Evolutionary conservation across 2,113 vertebrate species (phyloP).

Genomic region (Felis chaus): DNA sequence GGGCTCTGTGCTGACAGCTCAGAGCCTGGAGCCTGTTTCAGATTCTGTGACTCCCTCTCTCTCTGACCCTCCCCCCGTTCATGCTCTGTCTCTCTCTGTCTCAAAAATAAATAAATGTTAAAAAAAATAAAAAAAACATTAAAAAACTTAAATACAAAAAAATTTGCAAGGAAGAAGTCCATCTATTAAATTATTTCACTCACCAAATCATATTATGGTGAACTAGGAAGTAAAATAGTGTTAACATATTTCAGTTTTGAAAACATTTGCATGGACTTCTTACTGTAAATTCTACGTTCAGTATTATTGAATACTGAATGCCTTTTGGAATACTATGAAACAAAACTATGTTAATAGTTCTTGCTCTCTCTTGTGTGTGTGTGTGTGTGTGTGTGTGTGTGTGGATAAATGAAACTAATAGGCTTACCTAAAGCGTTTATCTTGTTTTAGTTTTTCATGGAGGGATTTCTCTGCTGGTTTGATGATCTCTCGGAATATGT

Average conservation of each 20-base stretch:
- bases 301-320: neutral
- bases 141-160: neutral
- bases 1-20: too few relatives aligned
- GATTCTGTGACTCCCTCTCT: too few relatives aligned
- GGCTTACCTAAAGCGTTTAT: conserved; percentile 93
- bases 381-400: neutral
- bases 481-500: conserved; percentile 91
- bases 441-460: conserved; percentile 88
- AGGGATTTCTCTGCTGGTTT: conserved; percentile 90
- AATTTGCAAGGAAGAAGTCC: neutral
- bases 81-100: too few relatives aligned
- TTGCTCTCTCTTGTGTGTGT: neutral
- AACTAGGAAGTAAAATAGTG: neutral
- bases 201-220: neutral
- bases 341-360: neutral
- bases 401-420: neutral
- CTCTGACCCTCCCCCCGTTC: too few relatives aligned
- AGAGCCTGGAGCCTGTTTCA: too few relatives aligned
- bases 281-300: conserved; percentile 4
- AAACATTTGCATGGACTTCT: neutral
- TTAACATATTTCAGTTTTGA: neutral
- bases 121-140: too few relatives aligned
- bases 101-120: too few relatives aligned
- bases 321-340: neutral
- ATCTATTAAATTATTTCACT: neutral